phyloP scores from a whole-genome alignment of 2,113 vertebrate genomes.

The Sphyrna mokarran region DNA sequence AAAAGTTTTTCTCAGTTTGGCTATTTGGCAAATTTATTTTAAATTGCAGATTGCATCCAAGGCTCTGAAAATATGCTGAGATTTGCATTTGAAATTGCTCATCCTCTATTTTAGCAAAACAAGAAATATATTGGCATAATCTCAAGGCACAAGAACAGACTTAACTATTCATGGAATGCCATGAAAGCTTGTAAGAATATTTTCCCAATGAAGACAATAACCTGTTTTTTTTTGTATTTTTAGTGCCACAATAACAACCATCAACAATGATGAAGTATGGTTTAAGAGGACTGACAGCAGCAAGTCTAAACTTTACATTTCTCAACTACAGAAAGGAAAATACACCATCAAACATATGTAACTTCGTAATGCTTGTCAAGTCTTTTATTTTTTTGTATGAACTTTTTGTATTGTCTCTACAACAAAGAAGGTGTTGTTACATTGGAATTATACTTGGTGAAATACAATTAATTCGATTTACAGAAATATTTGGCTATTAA shows the following conservation, averaged over 20 bases:
- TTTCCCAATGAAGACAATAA: slow-evolving; percentile 7
- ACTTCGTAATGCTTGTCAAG: slow-evolving; percentile 9
- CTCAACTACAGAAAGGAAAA: slow-evolving; percentile 96
- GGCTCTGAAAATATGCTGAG: background rate
- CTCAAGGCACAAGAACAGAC: background rate
- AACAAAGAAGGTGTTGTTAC: slow-evolving; percentile 13
- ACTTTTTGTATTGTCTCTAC: slow-evolving; percentile 32
- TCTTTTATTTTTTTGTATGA: slow-evolving; percentile 17
- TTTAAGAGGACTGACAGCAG: slow-evolving; percentile 91
- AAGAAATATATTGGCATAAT: background rate
- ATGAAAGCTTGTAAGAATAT: background rate
- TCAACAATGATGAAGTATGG: slow-evolving; percentile 97
- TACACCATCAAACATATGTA: slow-evolving; percentile 88
- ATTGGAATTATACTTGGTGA: background rate
- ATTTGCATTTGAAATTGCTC: background rate
- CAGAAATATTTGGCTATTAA: slow-evolving; percentile 13
- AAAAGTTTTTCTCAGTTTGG: background rate
- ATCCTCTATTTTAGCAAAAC: background rate
- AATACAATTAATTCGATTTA: slow-evolving; percentile 13
- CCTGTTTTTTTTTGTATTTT: slow-evolving; percentile 36
- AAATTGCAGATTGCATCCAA: background rate
- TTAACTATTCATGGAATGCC: background rate
- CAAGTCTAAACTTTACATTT: slow-evolving; percentile 96
- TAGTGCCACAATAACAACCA: slow-evolving; percentile 90
- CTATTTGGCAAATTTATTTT: background rate